Conservation (phyloP, 2,797 vertebrate species). For the Poecilia wingei region DNA sequence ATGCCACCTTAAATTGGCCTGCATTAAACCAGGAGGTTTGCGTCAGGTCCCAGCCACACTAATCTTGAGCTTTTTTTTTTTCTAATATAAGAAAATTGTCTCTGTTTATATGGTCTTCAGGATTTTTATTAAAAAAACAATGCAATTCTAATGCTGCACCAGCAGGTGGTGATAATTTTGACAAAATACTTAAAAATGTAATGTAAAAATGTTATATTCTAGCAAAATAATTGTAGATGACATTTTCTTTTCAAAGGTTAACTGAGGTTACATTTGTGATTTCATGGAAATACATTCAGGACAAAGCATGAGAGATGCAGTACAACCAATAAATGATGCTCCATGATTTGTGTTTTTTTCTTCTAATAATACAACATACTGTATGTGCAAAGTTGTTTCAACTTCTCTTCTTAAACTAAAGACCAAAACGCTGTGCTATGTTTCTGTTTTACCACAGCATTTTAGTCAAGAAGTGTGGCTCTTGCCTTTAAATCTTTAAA, state of each 20-base stretch:
- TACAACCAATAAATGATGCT: background rate
- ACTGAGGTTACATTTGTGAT: background rate
- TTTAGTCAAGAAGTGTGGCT: constrained; percentile 23
- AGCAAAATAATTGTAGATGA: background rate
- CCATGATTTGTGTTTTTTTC: background rate
- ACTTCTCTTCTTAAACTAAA: background rate
- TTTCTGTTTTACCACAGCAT: constrained; percentile 10
- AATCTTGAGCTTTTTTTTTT: background rate
- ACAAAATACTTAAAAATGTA: background rate
- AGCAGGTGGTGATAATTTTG: background rate
- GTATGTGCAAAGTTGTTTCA: background rate
- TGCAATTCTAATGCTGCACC: background rate
- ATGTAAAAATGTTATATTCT: background rate
- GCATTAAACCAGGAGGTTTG: background rate
- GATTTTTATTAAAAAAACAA: background rate
- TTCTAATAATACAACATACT: background rate
- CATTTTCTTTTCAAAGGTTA: background rate
- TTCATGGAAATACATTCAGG: background rate
- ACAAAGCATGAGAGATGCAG: background rate
- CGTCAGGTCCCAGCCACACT: background rate
- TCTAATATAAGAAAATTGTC: background rate
- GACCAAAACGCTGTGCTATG: no score
- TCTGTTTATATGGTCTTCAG: background rate
- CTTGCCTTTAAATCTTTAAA: constrained; percentile 16
- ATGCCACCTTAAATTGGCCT: background rate